Conservation (phyloP, 2,113 vertebrate species). For the Apodemus sylvaticus region DNA sequence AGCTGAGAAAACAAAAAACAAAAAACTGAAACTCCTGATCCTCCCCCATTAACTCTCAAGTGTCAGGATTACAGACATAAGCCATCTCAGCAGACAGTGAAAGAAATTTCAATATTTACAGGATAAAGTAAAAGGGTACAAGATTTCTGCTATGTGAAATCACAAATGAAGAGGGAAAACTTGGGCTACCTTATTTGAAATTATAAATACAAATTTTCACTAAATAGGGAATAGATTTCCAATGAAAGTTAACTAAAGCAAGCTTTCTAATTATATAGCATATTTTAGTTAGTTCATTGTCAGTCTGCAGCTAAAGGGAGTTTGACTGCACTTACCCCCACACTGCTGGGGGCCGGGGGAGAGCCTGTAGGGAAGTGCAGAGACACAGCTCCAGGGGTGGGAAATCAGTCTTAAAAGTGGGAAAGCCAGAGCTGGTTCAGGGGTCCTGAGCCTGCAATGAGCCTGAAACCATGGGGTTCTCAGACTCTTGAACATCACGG, state of each 20-base stretch:
- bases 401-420: too few relatives aligned
- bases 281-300: not conserved
- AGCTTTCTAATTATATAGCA: not conserved
- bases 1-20: not conserved
- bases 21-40: not conserved
- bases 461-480: too few relatives aligned
- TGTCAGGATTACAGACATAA: not conserved
- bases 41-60: not conserved
- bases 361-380: too few relatives aligned
- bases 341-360: too few relatives aligned
- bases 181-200: not conserved
- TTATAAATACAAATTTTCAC: not conserved
- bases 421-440: too few relatives aligned
- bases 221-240: not conserved
- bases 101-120: conserved; percentile 12
- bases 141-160: not conserved
- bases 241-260: not conserved
- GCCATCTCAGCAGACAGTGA: not conserved
- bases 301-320: too few relatives aligned
- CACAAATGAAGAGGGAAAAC: conserved; percentile 9
- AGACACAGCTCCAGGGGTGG: too few relatives aligned
- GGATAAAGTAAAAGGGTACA: not conserved
- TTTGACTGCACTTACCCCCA: too few relatives aligned
- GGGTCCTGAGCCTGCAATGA: too few relatives aligned
- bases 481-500: too few relatives aligned